These are phyloP conservation scores for Nymphalis c-album DNA, from an alignment of 2,888 invertebrate species.

Conservation along the genomic window DNA sequence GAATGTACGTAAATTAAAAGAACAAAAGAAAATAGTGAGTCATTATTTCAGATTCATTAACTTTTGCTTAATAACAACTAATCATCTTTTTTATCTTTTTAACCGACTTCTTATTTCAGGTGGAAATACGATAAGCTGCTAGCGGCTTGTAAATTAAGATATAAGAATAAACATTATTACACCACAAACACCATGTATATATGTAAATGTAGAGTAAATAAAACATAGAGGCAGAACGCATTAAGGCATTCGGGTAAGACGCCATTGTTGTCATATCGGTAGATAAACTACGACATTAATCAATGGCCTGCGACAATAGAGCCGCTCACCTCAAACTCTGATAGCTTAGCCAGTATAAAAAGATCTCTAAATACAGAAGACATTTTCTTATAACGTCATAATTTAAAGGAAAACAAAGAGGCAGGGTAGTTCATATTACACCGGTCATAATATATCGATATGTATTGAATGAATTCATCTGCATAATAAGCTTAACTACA, in stretches of 20 bases:
- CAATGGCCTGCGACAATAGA: conserved; percentile 73
- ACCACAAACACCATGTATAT: conserved; percentile 60
- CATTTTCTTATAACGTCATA: conserved; percentile 20
- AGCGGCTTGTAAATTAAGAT: conserved; percentile 49
- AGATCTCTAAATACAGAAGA: conserved; percentile 46
- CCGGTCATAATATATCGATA: conserved; percentile 47
- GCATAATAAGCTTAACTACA: conserved; percentile 59
- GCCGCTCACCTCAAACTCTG: conserved; percentile 68
- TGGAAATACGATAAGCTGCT: background rate
- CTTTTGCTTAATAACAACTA: too few relatives aligned
- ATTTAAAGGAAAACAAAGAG: conserved; percentile 22
- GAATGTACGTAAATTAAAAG: too few relatives aligned
- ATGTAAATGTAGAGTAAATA: conserved; percentile 66
- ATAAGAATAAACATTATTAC: conserved; percentile 31
- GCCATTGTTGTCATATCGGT: conserved; percentile 78
- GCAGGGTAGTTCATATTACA: conserved; percentile 44
- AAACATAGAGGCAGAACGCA: conserved; percentile 70
- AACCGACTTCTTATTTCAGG: too few relatives aligned
- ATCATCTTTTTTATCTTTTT: conserved; percentile 11
- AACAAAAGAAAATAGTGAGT: too few relatives aligned
- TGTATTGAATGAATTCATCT: conserved; percentile 62
- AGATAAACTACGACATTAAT: conserved; percentile 79
- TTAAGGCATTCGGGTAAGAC: conserved; percentile 73
- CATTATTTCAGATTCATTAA: too few relatives aligned
- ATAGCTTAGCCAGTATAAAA: conserved; percentile 48